A percentile compares a stretch with the other conserved stretches of the same genome.
phyloP scores from a whole-genome alignment of 2,797 vertebrate genomes.

The Sparidentex hasta region DNA sequence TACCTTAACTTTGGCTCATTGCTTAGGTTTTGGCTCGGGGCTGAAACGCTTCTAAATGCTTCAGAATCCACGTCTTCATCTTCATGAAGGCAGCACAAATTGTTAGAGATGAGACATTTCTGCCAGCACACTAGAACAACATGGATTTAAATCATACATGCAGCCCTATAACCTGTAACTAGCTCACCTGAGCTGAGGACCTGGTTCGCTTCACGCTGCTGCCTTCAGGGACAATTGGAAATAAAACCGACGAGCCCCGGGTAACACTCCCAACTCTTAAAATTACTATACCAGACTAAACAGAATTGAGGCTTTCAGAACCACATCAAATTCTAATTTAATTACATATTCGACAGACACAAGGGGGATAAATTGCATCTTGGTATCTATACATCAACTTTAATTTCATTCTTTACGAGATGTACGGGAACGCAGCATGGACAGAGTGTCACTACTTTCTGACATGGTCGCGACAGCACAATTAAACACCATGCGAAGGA shows the following conservation, averaged over 20 bases:
- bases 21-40: no score
- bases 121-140: background rate
- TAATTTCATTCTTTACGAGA: background rate
- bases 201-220: background rate
- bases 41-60: background rate
- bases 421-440: constrained; percentile 54
- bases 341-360: background rate
- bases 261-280: background rate
- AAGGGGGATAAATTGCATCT: fast-evolving
- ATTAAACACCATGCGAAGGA: constrained; percentile 70
- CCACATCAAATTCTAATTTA: background rate
- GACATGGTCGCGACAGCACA: background rate
- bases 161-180: background rate
- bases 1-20: no score
- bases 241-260: fast-evolving
- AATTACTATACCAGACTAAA: background rate
- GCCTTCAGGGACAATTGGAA: constrained; percentile 30
- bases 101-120: fast-evolving
- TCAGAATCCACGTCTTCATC: background rate
- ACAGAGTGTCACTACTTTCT: background rate
- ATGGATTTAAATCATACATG: background rate
- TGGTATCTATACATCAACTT: no score
- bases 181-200: background rate
- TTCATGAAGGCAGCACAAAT: background rate
- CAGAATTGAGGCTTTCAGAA: fast-evolving